Evolutionary conservation across 2,888 invertebrate genomes (phyloP), one percentile per base, ranked within the genome.

Genomic region (Drosophila pullipes): DNA sequence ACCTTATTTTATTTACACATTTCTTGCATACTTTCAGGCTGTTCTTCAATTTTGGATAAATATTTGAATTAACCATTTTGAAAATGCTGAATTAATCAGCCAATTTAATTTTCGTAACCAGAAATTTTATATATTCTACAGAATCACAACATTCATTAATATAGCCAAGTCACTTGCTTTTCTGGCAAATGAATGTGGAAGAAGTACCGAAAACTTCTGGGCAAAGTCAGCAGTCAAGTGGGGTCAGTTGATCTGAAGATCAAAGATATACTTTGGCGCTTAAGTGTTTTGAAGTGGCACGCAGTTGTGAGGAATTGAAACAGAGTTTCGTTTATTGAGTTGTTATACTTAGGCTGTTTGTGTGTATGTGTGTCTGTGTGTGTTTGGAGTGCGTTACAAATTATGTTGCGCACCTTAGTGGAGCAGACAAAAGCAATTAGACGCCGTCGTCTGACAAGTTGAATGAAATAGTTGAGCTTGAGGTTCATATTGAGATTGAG

Each of bases 381-480:
- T 58, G 49, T 53, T 41, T 76, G 74, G 69, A 82, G 82, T 88
- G 78, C 76, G 73, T 75, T 81, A 77, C 81, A 83, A 83, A 83
- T 83, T 66, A 83, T 83, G 85, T 74, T 85, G 83, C 70, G 85
- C 88, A 85, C 89, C 88, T 89, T 85, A 80, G 83, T 87, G 85
- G 88, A 82, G 89, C 85, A 87, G 72, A 91, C 91, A 85, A 91
- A 86, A 89, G 88, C 89, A 90, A 89, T 89, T 89, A 89, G 89
- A 86, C 77, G 84, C 76, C 86, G 82, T 85, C 89, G 76, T 75
- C 74, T 85, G 90, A 90, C 85, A 85, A 75, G 67, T 78, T 89
- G 78, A 89, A 89, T 89, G 90, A 85, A 89, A 87, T 89, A 84
- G 80, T 80, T 70, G 69, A 61, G 70, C 73, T 69, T 68, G 66